A percentile compares a stretch with the other conserved stretches of the same genome.
phyloP scores from a whole-genome alignment of 2,797 vertebrate species.

The Microctenopoma steveboyesi region DNA sequence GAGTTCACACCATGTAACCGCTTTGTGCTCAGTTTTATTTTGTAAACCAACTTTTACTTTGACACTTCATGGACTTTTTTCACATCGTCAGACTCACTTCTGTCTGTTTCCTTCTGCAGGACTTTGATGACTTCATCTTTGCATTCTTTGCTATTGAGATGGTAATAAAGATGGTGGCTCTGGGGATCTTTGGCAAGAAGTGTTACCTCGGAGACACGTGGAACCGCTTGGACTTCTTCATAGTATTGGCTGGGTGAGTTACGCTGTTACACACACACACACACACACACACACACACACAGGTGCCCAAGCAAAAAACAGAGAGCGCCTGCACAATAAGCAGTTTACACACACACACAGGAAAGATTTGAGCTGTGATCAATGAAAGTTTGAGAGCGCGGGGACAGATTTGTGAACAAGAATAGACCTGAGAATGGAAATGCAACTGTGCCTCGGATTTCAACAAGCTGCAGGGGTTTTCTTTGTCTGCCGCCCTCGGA shows the following conservation, averaged over 20 bases:
- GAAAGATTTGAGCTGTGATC: constrained; percentile 25
- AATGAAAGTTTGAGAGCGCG: constrained; percentile 8
- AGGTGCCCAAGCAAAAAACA: constrained; percentile 43
- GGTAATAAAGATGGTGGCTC: constrained; percentile 98
- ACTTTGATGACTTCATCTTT: constrained; percentile 98
- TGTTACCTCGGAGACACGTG: constrained; percentile 99
- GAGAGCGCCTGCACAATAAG: constrained; percentile 17
- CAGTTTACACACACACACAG: constrained; percentile 6
- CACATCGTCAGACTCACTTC: not conserved
- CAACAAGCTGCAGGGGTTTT: constrained; percentile 18
- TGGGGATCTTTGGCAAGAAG: constrained; percentile 98
- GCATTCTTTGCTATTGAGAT: constrained; percentile 99
- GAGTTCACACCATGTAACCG: too few species aligned
- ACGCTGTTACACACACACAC: constrained; percentile 4
- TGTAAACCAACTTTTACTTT: too few species aligned
- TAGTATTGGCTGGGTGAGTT: constrained; percentile 95
- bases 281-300: constrained; percentile 28
- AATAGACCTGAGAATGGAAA: not conserved
- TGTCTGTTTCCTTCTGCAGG: constrained; percentile 71
- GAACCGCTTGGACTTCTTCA: constrained; percentile 99
- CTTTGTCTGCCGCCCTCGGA: not conserved
- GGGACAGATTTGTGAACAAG: constrained; percentile 9
- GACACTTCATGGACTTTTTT: not conserved
- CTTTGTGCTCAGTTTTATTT: too few species aligned
- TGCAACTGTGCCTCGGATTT: constrained; percentile 23